A percentile compares a stretch with the other conserved stretches of the same genome.
Conservation (phyloP, 2,888 invertebrate species). For the Drosophila merina region DNA sequence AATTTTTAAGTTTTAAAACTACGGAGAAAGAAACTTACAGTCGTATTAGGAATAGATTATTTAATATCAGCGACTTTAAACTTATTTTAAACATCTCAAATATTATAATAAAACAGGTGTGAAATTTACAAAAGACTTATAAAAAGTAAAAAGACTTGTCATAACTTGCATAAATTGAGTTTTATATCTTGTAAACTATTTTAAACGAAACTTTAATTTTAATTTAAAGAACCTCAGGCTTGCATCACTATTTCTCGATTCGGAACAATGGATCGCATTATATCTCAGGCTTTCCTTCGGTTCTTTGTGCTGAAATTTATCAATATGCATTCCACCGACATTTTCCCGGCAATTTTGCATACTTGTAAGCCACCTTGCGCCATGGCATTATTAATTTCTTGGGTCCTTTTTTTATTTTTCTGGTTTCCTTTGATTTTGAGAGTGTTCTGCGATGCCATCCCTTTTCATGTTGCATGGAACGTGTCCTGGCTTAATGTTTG, state of each 20-base stretch:
- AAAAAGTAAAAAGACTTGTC: too few relatives aligned
- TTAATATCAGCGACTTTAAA: too few relatives aligned
- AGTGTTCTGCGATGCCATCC: slow-evolving; percentile 31
- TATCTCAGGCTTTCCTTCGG: slow-evolving; percentile 11
- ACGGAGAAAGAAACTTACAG: too few relatives aligned
- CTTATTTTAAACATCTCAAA: too few relatives aligned
- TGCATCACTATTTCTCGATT: slow-evolving; percentile 12
- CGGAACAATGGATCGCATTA: slow-evolving; percentile 8
- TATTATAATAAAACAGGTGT: too few relatives aligned
- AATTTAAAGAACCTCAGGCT: neutral
- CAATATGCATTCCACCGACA: slow-evolving; percentile 57
- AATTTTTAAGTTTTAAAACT: too few relatives aligned
- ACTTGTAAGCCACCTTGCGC: slow-evolving; percentile 44
- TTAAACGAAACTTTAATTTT: neutral
- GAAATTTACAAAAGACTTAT: too few relatives aligned
- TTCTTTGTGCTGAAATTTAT: slow-evolving; percentile 53
- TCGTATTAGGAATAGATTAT: too few relatives aligned
- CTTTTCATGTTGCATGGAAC: slow-evolving; percentile 49
- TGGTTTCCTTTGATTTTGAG: neutral
- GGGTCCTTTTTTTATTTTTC: slow-evolving; percentile 2
- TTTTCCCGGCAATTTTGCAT: slow-evolving; percentile 55
- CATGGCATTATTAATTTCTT: slow-evolving; percentile 52
- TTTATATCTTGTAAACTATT: neutral
- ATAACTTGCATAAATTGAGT: too few relatives aligned
- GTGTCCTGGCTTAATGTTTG: slow-evolving; percentile 54